Evolutionary conservation across 2,888 invertebrate genomes (phyloP).

Genomic region (Tenthredo scrophulariae): DNA sequence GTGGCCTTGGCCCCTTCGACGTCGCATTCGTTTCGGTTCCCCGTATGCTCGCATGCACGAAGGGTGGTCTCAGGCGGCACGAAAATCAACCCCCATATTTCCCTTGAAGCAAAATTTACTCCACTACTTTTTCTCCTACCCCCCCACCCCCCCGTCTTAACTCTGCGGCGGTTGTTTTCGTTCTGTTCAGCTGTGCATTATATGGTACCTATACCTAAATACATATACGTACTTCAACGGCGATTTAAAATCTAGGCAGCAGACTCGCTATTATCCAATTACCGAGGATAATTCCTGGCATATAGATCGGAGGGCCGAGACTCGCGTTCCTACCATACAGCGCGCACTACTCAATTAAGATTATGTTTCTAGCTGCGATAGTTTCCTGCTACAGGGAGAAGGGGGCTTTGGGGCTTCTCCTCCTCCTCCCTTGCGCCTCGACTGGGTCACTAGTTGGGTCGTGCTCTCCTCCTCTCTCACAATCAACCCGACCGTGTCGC

Average conservation of each 20-base stretch:
- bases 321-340: constrained; percentile 13
- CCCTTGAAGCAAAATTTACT: constrained; percentile 62
- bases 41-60: constrained; percentile 59
- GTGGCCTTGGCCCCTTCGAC: constrained; percentile 62
- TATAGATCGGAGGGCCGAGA: constrained; percentile 23
- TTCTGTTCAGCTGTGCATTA: background rate
- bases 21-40: constrained; percentile 63
- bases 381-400: constrained; percentile 47
- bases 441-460: constrained; percentile 21
- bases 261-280: constrained; percentile 48
- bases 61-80: constrained; percentile 65
- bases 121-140: constrained; percentile 46
- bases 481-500: background rate
- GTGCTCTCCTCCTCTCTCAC: background rate
- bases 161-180: constrained; percentile 41
- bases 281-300: constrained; percentile 40
- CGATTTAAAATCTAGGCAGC: constrained; percentile 39
- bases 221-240: background rate
- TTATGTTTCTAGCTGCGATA: constrained; percentile 48
- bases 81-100: constrained; percentile 64
- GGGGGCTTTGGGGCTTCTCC: constrained; percentile 34
- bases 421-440: background rate
- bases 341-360: constrained; percentile 49
- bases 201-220: background rate
- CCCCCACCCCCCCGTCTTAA: constrained; percentile 38